Conservation (phyloP, 2,113 vertebrate species). For the Halcyon senegalensis region DNA sequence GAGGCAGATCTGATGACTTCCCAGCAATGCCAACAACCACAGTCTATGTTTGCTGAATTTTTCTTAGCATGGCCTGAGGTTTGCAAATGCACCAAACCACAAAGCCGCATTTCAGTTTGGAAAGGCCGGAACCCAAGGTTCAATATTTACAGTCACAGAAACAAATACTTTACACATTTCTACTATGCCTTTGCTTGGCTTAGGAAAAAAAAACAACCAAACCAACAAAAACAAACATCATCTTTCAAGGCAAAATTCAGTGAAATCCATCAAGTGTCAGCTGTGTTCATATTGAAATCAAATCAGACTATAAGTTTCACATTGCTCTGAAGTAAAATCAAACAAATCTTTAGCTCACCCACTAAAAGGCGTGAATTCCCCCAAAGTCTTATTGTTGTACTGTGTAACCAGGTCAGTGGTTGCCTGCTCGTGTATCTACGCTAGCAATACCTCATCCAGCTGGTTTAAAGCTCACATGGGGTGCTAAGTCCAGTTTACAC, state of each 20-base stretch:
- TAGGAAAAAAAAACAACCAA: not conserved
- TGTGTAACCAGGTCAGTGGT: not conserved
- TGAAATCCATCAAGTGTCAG: not conserved
- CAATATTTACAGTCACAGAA: constrained; percentile 1
- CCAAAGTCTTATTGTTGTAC: not conserved
- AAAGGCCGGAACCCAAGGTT: not conserved
- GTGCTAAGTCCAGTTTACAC: not conserved
- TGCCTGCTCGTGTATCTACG: not conserved
- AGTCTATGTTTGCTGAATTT: not conserved
- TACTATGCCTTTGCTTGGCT: not conserved
- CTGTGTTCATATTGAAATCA: not conserved
- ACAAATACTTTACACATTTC: not conserved
- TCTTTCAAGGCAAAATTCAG: not conserved
- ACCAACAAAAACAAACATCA: not conserved
- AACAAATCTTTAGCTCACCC: not conserved
- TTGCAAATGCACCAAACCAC: constrained; percentile 18
- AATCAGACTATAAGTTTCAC: not conserved
- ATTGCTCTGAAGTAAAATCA: not conserved
- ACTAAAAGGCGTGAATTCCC: not conserved
- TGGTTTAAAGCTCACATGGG: not conserved
- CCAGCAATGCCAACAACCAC: not conserved
- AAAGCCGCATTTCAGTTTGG: not conserved
- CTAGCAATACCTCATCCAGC: not conserved
- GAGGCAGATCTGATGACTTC: not conserved
- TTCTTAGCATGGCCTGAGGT: not conserved